Conservation (phyloP, 2,888 invertebrate genomes). For the Microctonus aethiopoides region DNA sequence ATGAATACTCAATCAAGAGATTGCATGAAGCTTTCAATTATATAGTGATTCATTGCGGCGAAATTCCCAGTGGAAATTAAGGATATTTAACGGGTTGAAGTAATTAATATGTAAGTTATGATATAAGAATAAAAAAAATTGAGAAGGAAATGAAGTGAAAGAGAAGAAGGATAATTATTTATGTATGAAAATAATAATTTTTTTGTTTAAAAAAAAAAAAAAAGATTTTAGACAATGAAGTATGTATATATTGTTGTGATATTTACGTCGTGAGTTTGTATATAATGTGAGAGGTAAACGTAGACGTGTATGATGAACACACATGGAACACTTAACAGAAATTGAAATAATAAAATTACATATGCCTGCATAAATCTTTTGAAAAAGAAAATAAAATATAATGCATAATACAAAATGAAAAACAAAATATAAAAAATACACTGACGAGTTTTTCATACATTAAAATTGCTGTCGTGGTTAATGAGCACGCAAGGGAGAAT, state of each 20-base stretch:
- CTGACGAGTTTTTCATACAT: not conserved
- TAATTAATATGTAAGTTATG: not conserved
- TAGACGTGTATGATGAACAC: not conserved
- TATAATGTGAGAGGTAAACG: no score
- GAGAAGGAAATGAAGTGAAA: not conserved
- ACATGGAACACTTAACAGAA: not conserved
- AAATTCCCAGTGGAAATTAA: slow-evolving; percentile 24
- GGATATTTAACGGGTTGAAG: slow-evolving; percentile 11
- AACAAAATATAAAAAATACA: slow-evolving; percentile 1
- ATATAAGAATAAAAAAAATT: not conserved
- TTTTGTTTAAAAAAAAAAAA: no score
- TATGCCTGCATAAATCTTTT: no score
- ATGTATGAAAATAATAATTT: no score
- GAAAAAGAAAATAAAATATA: no score
- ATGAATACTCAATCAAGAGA: slow-evolving; percentile 23
- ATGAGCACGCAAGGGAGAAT: slow-evolving; percentile 9
- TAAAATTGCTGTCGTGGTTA: slow-evolving; percentile 23
- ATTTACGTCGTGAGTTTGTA: no score
- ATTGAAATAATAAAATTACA: not conserved
- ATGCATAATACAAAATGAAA: not conserved
- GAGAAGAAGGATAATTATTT: no score
- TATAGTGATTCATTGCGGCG: not conserved
- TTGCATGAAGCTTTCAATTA: slow-evolving; percentile 12
- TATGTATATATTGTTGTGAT: no score
- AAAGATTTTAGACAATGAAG: no score